Conservation (phyloP, 1,140 invertebrate species). For the Goniozus legneri region DNA sequence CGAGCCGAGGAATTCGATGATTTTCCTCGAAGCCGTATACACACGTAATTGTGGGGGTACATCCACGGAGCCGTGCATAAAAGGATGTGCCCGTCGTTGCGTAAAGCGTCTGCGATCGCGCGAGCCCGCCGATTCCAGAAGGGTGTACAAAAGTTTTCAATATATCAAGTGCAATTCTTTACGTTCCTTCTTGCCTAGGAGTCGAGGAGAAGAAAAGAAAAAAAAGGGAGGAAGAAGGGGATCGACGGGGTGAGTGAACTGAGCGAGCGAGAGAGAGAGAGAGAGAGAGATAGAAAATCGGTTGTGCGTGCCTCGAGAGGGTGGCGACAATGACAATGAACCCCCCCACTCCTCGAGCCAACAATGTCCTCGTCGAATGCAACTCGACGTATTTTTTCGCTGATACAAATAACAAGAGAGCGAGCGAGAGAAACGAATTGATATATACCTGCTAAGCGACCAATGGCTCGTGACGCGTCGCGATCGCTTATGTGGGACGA, state of each 20-base stretch:
- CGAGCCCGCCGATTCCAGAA: constrained; percentile 16
- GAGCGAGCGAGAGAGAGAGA: too few species aligned
- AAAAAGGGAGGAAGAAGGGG: constrained; percentile 4
- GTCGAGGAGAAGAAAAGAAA: constrained; percentile 6
- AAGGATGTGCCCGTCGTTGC: constrained; percentile 16
- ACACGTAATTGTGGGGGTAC: too few species aligned
- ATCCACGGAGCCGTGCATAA: constrained; percentile 6
- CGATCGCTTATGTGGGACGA: too few species aligned
- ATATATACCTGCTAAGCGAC: too few species aligned
- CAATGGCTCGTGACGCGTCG: too few species aligned
- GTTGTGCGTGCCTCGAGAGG: constrained; percentile 8
- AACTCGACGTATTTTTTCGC: constrained; percentile 3
- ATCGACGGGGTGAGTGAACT: background rate
- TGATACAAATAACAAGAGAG: constrained; percentile 16
- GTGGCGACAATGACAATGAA: constrained; percentile 13
- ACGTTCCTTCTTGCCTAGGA: constrained; percentile 10
- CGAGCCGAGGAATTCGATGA: too few species aligned
- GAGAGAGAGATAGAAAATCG: too few species aligned
- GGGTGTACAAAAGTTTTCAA: constrained; percentile 17
- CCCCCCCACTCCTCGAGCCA: constrained; percentile 9
- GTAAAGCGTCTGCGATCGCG: too few species aligned
- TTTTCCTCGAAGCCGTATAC: too few species aligned
- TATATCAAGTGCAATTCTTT: constrained; percentile 19
- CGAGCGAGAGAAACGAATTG: too few species aligned
- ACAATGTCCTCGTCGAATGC: constrained; percentile 14